Base-by-base conservation (phyloP, 1,140 invertebrate species). In the Caerostris darwini region DNA sequence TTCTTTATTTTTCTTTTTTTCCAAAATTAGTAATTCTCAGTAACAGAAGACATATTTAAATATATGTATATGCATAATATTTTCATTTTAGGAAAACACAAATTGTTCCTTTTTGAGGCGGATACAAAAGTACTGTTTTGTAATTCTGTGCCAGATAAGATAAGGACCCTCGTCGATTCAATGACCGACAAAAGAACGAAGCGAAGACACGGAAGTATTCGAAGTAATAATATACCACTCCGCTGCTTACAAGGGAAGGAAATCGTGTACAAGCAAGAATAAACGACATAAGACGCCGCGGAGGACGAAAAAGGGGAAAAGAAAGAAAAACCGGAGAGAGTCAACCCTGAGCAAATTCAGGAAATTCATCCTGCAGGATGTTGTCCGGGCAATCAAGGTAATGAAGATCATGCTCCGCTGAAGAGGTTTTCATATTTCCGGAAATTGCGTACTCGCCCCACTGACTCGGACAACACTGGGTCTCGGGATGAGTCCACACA, bases 381-480 rank as follows among this genome's bases (percentile, higher is more conserved):
- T 87, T 87, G 92, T 77, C 83, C 56, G 12, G 82, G 50, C 82
- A 93, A 93, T 93, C 92, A 87, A 67, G 61, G 85, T 93, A 93
- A 93, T 93, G 92, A 93, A 93, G 92, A 87, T 87, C 85, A 93
- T 77, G 92, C 92, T 93, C 83, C 83, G 83, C 10, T 87, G 92
- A 61, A 93, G 92, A 93, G 64, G 83, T 83, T 87, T 77, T 93
- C 92, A 93, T 93, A 85, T 93, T 86, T 93, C 92, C 92, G 92
- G 92, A 93, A 93, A 93, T 93, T 93, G 85, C 92, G 57, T 64
- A 67, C 64, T 83, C 92, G 90, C 90, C 57, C 81, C 71, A 59
- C 4, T 93, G 92, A 53, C 81, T 87, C 61, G 81, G 57, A 69
- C 83, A 67, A 69, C 64, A 87, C 54, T 17, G 92, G n/a, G 54